Base-by-base conservation (phyloP, 2,888 invertebrate genomes). In the Nasonia oneida region DNA sequence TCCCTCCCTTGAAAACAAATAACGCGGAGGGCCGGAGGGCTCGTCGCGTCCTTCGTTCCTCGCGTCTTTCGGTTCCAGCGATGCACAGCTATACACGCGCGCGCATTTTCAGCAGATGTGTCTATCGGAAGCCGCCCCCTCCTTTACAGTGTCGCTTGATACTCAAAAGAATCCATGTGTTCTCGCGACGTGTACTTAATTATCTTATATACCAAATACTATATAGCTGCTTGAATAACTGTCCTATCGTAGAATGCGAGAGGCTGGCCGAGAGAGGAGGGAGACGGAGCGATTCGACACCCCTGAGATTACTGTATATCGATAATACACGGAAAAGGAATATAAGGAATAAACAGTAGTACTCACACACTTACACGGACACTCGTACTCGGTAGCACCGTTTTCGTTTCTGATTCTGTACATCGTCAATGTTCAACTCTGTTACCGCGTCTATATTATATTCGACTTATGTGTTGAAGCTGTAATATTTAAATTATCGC, bases 181-280 rank as follows among this genome's bases (percentile, higher is more conserved):
- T 84, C 74, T 85, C 37, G 23, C 42, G 76, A 80, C 53, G 18
- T 76, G 53, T 80, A 76, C 70, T 81, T 81, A 81, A 75, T 15
- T 39, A 10, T 33, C 1, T 29, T 29, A 29, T 29, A 29, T 67
- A 29, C 2, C 1, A 8, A n/a, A 23, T 10, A 50, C 4, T 53
- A 53, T 18, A 53, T 78, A 85, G 77, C 53, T 81, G 73, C 85
- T 74, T 67, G 53, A 53, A 53, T 53, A 53, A 53, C 33, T 42
- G 33, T 78, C 81, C 81, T 77, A 50, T 67, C 37, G 33, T 78
- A 79, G 23, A 67, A 53, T 57, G 29, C 29, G 37, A 37, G 37
- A 29, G 53, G 29, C 23, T 23, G 47, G 42, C 39, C 67, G 37
- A 57, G 42, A 57, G 39, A 61, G 33, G 29, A 12, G 29, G 29